Evolutionary conservation across 2,113 vertebrate genomes (phyloP), one percentile per base, ranked within the genome.

Genomic region (Pelecanus crispus): DNA sequence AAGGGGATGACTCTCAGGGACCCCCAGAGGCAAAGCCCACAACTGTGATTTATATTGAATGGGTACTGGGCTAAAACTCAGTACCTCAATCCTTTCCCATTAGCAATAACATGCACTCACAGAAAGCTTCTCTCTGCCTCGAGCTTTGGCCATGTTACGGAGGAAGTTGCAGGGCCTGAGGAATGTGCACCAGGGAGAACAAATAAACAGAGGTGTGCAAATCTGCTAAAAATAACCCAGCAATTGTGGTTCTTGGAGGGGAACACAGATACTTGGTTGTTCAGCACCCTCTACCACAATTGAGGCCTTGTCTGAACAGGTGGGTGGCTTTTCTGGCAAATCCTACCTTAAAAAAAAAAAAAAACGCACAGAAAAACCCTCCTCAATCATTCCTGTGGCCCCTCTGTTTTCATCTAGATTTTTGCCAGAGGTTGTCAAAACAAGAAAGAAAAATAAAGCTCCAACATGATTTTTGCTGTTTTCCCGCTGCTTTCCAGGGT

Each of bases 131-230:
- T 53, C 72, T 45, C 58, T 44, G 61, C 31, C 70, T 92, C 89
- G 11, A 2, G 71, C 80, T 86, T 67, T 5, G 13, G 83, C 93
- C 7, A 1, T 0, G 0, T 18, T 67, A 32, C 0, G 9, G 74
- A 94, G 94, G 95, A 97, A 96, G 70, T 91, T 9, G 0, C 49
- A 81, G 78, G 88, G 81, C 90, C 78, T 75, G 78, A 96, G 92
- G 94, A 97, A 97, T 95, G 90, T 13, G n/a, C 91, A 59, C 78
- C 79, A 72, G 86, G 81, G 95, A 97, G 91, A 91, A 73, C 86
- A 97, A 97, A 96, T 94, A 97, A 97, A 97, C 92, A 92, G 96
- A 97, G 95, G 95, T 96, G 97, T 29, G 74, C 86, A 95, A 97
- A 95, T 91, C 81, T 95, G 91, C 96, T 97, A 95, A 95, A 97